phyloP scores from a whole-genome alignment of 2,888 invertebrate species.

The Drosophila atripex region DNA sequence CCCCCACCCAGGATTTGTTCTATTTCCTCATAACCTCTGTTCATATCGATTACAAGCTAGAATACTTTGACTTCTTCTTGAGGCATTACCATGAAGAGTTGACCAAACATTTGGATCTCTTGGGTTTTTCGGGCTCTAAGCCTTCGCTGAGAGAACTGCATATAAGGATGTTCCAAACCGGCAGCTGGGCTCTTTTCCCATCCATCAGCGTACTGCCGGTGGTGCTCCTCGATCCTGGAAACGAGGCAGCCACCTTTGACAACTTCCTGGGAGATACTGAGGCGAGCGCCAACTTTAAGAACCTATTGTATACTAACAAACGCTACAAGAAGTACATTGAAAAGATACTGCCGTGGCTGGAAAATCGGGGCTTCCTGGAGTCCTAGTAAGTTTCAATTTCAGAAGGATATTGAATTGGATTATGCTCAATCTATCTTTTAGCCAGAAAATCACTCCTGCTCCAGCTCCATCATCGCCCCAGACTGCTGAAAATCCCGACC shows the following conservation, averaged over 20 bases:
- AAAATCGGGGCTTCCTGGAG: constrained; percentile 77
- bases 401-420: fast-evolving
- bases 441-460: constrained; percentile 21
- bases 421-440: constrained; percentile 2
- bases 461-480: constrained; percentile 53
- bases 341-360: constrained; percentile 77
- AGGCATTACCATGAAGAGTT: constrained; percentile 79
- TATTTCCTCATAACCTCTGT: constrained; percentile 80
- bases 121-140: constrained; percentile 68
- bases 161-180: constrained; percentile 63
- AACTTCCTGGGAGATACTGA: constrained; percentile 61
- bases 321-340: constrained; percentile 71
- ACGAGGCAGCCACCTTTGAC: constrained; percentile 72
- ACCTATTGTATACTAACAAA: constrained; percentile 63
- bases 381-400: constrained; percentile 43
- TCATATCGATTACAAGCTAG: constrained; percentile 73
- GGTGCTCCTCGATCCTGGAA: constrained; percentile 75
- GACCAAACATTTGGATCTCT: constrained; percentile 64
- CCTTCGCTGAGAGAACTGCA: constrained; percentile 74
- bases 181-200: constrained; percentile 59
- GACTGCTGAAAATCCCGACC: constrained; percentile 4
- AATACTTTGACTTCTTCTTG: constrained; percentile 78
- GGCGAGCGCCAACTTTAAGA: constrained; percentile 56
- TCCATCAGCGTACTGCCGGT: constrained; percentile 58
- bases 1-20: constrained; percentile 74